Percentiles rank a stretch among this genome's conserved stretches.
Conservation (phyloP, 2,113 vertebrate genomes). For the Aphyosemion australe region DNA sequence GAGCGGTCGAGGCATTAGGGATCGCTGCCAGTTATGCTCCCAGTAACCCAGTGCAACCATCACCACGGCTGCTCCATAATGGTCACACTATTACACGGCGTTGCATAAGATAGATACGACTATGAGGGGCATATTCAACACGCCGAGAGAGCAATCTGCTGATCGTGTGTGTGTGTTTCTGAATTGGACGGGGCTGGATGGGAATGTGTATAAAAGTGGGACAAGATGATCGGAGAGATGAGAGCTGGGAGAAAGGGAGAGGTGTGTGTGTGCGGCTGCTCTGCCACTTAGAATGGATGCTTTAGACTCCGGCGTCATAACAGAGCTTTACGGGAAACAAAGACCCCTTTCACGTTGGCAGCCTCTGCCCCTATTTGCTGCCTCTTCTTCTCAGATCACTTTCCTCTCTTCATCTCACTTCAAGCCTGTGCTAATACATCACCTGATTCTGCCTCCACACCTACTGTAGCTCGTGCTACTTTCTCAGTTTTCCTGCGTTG, state of each 20-base stretch:
- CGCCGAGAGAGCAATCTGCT: conserved; percentile 45
- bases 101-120: conserved; percentile 74
- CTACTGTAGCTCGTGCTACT: conserved; percentile 12
- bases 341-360: conserved; percentile 61
- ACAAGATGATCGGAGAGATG: conserved; percentile 57
- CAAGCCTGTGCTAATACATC: conserved; percentile 20
- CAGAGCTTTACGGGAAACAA: conserved; percentile 59
- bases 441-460: conserved; percentile 23
- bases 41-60: conserved; percentile 62
- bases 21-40: conserved; percentile 62
- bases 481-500: conserved; percentile 41
- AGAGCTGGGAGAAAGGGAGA: conserved; percentile 42
- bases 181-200: conserved; percentile 44
- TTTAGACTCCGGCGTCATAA: conserved; percentile 59
- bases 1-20: conserved; percentile 46
- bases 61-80: conserved; percentile 52
- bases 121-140: conserved; percentile 52
- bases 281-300: conserved; percentile 45
- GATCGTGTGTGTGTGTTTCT: conserved; percentile 37
- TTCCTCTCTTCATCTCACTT: conserved; percentile 31
- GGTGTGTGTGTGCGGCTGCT: conserved; percentile 49
- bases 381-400: conserved; percentile 27
- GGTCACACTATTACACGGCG: conserved; percentile 68
- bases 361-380: conserved; percentile 34
- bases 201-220: conserved; percentile 46